Base-by-base conservation (phyloP, 2,113 vertebrate species). In the Jaculus jaculus region DNA sequence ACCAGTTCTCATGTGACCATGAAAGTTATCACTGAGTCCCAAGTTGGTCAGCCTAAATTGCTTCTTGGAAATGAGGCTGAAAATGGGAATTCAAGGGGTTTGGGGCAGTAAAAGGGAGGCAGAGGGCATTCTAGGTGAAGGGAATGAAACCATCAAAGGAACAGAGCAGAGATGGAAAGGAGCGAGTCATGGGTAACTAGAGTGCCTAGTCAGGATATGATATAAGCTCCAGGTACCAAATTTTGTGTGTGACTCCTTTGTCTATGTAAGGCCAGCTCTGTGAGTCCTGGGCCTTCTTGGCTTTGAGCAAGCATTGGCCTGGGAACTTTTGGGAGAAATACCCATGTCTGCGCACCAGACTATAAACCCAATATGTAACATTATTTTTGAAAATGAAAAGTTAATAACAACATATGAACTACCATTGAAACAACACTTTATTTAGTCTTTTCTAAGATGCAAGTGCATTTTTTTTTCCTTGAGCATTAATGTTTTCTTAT, bases 401-500 rank as follows among this genome's bases (percentile, higher is more conserved):
- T 47, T 71, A 91, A 24, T 73, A 94, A 37, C 65, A 69, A 84
- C 39, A 54, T 91, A 78, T 32, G 84, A 92, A 87, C 80, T 73
- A 42, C 68, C 88, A 68, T 63, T 81, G 71, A 73, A 83, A 78
- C 7, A 84, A 87, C 47, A 74, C 85, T 94, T 93, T 81, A 92
- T 92, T 93, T 87, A 47, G 39, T 93, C 66, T 93, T 94, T 87
- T 85, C 85, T 90, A 69, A 80, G 83, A 72, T 65, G 84, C 17
- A 54, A 28, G 68, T 60, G 17, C 89, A 65, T 87, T 89, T 47
- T 72, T 65, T 26, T 47, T 58, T 54, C 68, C 51, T 21, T 47
- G 47, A 89, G n/a, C 39, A 63, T 93, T 83, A 94, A 88, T 93
- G n/a, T 94, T 94, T 79, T 95, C 69, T 84, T 95, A 89, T 37